Conservation (phyloP, 2,113 vertebrate genomes). For the Pycnonotus jocosus region DNA sequence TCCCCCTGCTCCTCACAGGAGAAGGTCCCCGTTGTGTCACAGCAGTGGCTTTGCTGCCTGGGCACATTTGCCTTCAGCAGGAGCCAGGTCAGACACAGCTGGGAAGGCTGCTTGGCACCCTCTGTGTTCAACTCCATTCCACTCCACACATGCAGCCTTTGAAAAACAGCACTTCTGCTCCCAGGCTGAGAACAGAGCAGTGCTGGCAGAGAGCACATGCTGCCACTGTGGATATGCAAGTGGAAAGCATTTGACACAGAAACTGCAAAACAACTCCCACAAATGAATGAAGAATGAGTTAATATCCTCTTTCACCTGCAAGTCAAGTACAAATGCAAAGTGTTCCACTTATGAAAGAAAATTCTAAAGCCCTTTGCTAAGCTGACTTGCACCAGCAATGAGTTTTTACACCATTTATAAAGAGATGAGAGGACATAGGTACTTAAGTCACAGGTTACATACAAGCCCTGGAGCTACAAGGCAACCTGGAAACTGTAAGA, state of each 20-base stretch:
- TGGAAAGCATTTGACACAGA: background rate
- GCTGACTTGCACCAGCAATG: background rate
- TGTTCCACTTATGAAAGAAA: background rate
- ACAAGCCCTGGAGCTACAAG: background rate
- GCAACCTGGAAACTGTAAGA: background rate
- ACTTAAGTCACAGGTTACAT: fast-evolving
- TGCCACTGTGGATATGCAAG: fast-evolving
- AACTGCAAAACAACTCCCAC: background rate
- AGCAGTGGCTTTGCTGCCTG: fast-evolving
- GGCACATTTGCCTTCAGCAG: background rate
- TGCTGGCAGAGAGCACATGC: fast-evolving
- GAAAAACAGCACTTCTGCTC: background rate
- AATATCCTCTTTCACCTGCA: background rate
- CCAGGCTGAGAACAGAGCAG: fast-evolving
- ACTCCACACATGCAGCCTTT: fast-evolving
- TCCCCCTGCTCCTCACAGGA: fast-evolving
- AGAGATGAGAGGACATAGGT: fast-evolving
- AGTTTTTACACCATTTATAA: background rate
- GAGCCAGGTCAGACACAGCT: too few relatives aligned
- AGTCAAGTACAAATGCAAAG: background rate
- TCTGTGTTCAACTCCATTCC: fast-evolving
- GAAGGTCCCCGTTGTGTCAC: background rate
- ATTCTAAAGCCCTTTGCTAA: background rate
- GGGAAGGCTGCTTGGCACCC: fast-evolving
- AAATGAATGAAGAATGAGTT: fast-evolving